These are phyloP conservation scores for Hyla sarda DNA, from an alignment of 2,113 vertebrate genomes.

Conservation along the genomic window DNA sequence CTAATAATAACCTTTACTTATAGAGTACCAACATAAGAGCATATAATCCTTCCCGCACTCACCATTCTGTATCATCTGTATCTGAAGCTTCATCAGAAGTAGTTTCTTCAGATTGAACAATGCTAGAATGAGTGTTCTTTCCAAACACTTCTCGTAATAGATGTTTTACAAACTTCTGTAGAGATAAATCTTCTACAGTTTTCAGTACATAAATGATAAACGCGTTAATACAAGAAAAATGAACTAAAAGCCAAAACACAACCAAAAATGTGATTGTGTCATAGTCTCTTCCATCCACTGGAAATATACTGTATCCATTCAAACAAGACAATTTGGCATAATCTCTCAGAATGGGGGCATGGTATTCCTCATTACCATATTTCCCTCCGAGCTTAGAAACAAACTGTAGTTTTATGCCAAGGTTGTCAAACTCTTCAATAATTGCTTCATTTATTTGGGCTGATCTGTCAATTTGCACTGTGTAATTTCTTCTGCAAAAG, in stretches of 20 bases:
- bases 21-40: too few relatives aligned
- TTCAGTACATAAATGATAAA: constrained; percentile 65
- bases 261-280: constrained; percentile 50
- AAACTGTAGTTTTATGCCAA: constrained; percentile 61
- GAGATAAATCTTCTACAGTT: constrained; percentile 50
- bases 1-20: too few relatives aligned
- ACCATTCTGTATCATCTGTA: background rate
- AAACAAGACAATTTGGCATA: constrained; percentile 54
- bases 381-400: background rate
- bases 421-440: constrained; percentile 58
- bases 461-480: constrained; percentile 66
- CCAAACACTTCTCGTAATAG: constrained; percentile 34
- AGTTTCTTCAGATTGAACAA: background rate
- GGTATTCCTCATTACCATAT: rapidly evolving
- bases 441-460: constrained; percentile 63
- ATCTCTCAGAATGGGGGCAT: background rate
- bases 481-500: constrained; percentile 61
- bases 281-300: constrained; percentile 44
- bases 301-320: constrained; percentile 63
- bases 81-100: background rate
- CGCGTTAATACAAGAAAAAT: constrained; percentile 67
- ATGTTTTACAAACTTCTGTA: constrained; percentile 59
- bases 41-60: background rate
- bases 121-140: background rate
- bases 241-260: constrained; percentile 63